Evolutionary conservation across 2,888 invertebrate genomes (phyloP), one percentile per base, ranked within the genome.

Genomic region (Lagria hirta): DNA sequence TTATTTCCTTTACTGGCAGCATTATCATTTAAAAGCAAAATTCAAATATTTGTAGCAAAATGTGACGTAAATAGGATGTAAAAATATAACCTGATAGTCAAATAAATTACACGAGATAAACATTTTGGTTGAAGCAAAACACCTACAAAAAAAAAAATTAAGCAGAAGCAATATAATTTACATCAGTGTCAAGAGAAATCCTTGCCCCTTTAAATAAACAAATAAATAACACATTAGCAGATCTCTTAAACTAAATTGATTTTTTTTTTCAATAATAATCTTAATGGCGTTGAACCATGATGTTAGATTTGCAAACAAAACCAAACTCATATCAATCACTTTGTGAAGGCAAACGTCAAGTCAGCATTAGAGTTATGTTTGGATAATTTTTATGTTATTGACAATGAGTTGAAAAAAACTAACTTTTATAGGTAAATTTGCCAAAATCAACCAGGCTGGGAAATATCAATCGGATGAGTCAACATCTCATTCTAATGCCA

Each of bases 111-210:
- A n/a, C n/a, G n/a, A n/a, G n/a, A n/a, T n/a, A n/a, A n/a, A n/a
- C n/a, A n/a, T n/a, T n/a, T n/a, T n/a, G n/a, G n/a, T n/a, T n/a
- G n/a, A n/a, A n/a, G n/a, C n/a, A n/a, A n/a, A n/a, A n/a, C n/a
- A n/a, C n/a, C n/a, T n/a, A n/a, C n/a, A n/a, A n/a, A n/a, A n/a
- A n/a, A n/a, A n/a, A n/a, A n/a, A n/a, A n/a, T n/a, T n/a, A n/a
- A n/a, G n/a, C n/a, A 34, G 29, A 18, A 37, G 18, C 21, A 21
- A 23, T 38, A 30, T 40, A 32, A 40, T 40, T 24, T 30, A 26
- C 40, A 40, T 40, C 40, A 40, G 32, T 40, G 40, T 40, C 40
- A 40, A 40, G 40, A 40, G 18, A 24, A 40, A 40, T 8, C 40
- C 40, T 40, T 40, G 40, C 30, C 40, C 23, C 24, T 30, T 30